Evolutionary conservation across 2,888 invertebrate genomes (phyloP).

Genomic region (Agelastica alni): DNA sequence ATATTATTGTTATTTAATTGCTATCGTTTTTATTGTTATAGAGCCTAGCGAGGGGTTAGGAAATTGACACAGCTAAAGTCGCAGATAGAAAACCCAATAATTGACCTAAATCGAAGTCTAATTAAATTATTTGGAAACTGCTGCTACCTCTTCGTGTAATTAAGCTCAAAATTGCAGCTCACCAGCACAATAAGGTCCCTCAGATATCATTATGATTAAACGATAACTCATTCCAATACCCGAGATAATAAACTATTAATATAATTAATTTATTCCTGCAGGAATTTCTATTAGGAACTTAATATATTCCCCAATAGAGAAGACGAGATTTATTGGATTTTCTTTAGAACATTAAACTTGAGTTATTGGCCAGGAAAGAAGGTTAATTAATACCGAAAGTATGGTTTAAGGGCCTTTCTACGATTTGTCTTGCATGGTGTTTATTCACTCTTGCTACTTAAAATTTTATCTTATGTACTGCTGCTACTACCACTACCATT

Average conservation of each 20-base stretch:
- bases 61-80: too few species aligned
- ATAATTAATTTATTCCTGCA: slow-evolving; percentile 42
- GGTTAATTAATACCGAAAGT: not conserved
- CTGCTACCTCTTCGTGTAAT: slow-evolving; percentile 14
- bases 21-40: too few species aligned
- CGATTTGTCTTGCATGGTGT: too few species aligned
- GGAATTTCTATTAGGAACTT: slow-evolving; percentile 38
- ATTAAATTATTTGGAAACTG: slow-evolving; percentile 15
- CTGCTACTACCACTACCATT: too few species aligned
- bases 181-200: slow-evolving; percentile 31
- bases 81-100: slow-evolving; percentile 3
- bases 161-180: slow-evolving; percentile 20
- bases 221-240: slow-evolving; percentile 39
- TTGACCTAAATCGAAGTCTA: slow-evolving; percentile 5
- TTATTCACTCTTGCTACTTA: too few species aligned
- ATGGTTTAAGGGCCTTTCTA: not conserved
- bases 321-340: slow-evolving; percentile 15
- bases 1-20: too few species aligned
- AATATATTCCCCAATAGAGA: slow-evolving; percentile 25
- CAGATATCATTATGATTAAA: slow-evolving; percentile 36
- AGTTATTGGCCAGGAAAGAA: not conserved
- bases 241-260: slow-evolving; percentile 42
- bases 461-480: too few species aligned
- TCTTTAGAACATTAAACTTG: slow-evolving; percentile 1
- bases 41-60: too few species aligned